Conservation (phyloP, 2,113 vertebrate genomes). For the Microtus pennsylvanicus region DNA sequence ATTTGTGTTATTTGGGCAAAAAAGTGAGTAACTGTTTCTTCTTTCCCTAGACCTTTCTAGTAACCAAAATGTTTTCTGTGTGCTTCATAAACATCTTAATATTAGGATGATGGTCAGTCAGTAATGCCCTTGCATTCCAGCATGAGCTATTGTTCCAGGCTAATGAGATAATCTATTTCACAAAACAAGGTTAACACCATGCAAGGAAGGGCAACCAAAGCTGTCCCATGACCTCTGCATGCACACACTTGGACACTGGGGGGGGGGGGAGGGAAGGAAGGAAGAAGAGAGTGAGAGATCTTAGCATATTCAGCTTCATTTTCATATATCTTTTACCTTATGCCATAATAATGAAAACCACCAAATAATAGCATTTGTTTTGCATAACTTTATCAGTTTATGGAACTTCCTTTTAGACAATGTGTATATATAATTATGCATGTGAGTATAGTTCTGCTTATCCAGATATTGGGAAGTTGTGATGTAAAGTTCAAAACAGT, state of each 20-base stretch:
- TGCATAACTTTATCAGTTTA: background rate
- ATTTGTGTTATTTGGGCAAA: conserved; percentile 60
- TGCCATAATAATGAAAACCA: background rate
- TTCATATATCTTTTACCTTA: background rate
- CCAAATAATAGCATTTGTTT: background rate
- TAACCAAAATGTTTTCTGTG: background rate
- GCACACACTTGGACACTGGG: too few species aligned
- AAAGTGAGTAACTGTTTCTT: conserved; percentile 31
- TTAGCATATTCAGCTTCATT: conserved; percentile 57
- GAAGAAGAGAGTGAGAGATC: background rate
- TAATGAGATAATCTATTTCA: background rate
- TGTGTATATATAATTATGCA: background rate
- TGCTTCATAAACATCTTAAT: background rate
- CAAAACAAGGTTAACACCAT: background rate
- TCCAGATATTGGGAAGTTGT: background rate
- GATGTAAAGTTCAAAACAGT: background rate
- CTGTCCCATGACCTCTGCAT: too few species aligned
- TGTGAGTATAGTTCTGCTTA: background rate
- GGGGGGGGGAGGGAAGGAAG: background rate
- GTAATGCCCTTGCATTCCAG: background rate
- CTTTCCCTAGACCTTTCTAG: conserved; percentile 64
- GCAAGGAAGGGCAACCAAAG: background rate
- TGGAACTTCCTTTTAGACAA: conserved; percentile 32
- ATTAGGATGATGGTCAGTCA: background rate
- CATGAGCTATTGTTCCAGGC: background rate